Evolutionary conservation across 2,113 vertebrate species (phyloP).

Genomic region (Cyanocitta stelleri): DNA sequence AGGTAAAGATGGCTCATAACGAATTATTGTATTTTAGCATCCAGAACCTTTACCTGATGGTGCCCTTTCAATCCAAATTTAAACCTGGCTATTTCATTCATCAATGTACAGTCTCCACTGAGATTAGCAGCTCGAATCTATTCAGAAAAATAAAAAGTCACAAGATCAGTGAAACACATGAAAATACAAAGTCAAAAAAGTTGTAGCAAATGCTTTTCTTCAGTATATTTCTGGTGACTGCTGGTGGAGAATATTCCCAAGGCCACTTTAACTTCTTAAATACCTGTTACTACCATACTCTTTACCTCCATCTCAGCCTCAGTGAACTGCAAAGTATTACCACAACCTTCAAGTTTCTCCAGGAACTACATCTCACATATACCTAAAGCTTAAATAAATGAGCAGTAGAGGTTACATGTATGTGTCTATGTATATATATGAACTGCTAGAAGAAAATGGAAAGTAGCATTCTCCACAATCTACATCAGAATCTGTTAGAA

Average conservation of each 20-base stretch:
- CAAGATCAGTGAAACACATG: neutral
- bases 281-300: neutral
- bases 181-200: neutral
- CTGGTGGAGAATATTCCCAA: neutral
- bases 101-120: slow-evolving; percentile 91
- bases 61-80: slow-evolving; percentile 90
- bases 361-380: neutral
- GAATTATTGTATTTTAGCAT: neutral
- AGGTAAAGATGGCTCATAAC: neutral
- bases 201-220: neutral
- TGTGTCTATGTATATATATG: neutral
- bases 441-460: neutral
- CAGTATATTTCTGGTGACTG: neutral
- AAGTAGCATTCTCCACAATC: neutral
- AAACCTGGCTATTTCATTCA: slow-evolving; percentile 83
- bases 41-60: slow-evolving; percentile 82
- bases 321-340: neutral
- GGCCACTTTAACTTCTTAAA: neutral
- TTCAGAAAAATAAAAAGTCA: neutral
- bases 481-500: neutral
- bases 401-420: neutral
- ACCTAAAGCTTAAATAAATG: neutral
- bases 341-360: neutral
- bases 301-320: neutral
- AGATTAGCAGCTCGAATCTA: slow-evolving; percentile 95